Evolutionary conservation across 2,888 invertebrate species (phyloP).

Genomic region (Ryuthela nishihirai): DNA sequence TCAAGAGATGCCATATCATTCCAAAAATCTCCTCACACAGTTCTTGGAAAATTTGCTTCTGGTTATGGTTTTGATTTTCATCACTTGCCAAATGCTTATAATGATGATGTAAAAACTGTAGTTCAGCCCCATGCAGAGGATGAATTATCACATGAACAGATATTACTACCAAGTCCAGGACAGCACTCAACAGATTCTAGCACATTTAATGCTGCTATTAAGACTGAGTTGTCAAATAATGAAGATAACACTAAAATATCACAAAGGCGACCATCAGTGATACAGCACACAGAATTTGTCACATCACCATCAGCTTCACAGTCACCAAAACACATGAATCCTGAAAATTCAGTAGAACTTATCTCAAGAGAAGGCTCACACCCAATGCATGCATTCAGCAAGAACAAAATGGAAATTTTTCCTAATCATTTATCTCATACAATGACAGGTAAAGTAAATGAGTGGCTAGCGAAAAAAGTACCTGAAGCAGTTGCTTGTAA

Average conservation of each 20-base stretch:
- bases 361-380: too few relatives aligned
- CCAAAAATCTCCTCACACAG: too few relatives aligned
- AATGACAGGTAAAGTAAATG: constrained; percentile 27
- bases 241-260: constrained; percentile 18
- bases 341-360: too few relatives aligned
- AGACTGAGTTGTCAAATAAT: constrained; percentile 3
- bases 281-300: constrained; percentile 35
- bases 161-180: too few relatives aligned
- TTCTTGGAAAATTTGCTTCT: too few relatives aligned
- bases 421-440: constrained; percentile 9
- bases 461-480: constrained; percentile 31
- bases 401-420: constrained; percentile 19
- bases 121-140: too few relatives aligned
- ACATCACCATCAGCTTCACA: constrained; percentile 29
- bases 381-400: too few relatives aligned
- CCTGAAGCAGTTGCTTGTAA: constrained; percentile 34
- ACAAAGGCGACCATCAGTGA: constrained; percentile 36
- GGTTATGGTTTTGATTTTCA: too few relatives aligned
- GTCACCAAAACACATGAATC: constrained; percentile 12
- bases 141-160: too few relatives aligned
- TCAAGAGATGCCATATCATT: not conserved
- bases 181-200: too few relatives aligned
- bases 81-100: too few relatives aligned
- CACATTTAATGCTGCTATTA: constrained; percentile 16
- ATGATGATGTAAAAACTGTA: too few relatives aligned